Evolutionary conservation across 2,797 vertebrate genomes (phyloP), one percentile per base, ranked within the genome.

Genomic region (Paguma larvata): DNA sequence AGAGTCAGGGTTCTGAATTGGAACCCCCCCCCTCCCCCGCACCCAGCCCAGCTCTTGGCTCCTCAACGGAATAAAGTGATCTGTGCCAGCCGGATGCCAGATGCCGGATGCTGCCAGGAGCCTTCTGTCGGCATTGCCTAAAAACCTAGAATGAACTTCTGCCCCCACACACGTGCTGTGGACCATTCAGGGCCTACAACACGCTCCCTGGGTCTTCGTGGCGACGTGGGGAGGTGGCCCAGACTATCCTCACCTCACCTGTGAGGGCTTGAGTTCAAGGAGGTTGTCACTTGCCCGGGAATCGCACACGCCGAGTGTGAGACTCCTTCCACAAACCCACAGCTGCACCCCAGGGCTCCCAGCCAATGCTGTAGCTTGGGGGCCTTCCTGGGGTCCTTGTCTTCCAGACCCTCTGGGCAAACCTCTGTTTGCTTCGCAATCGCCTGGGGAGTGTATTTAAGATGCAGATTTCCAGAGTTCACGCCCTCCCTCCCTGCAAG

Each of bases 221-320:
- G 56, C 1, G 6, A 14, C 0, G 75, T 6, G 51, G 30, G 21
- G 27, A 27, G 41, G 23, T 53, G 27, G 38, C 10, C 56, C 32
- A 32, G 62, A 34, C 3, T 13, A 30, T 41, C 82, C 25, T 19
- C 41, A 10, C 8, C 2, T 46, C 25, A 14, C 18, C n/a, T 23
- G n/a, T 21, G 19, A 70, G 44, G 59, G 38, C 10, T 1, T 63
- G 34, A 27, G 34, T 21, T 70, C 68, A 2, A 9, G 30, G 68
- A 85, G 41, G 48, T 25, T 30, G 38, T 65, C 73, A 9, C 6
- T 59, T 25, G 84, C 25, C 68, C 30, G 4, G 30, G 48, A 89
- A 19, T 7, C 48, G 21, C 3, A 11, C 32, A 5, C 68, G 1
- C n/a, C 23, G 15, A 2, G 11, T 0, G 1, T 1, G 19, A 23